Evolutionary conservation across 1,140 invertebrate genomes (phyloP).

Genomic region (Heliconius congener): DNA sequence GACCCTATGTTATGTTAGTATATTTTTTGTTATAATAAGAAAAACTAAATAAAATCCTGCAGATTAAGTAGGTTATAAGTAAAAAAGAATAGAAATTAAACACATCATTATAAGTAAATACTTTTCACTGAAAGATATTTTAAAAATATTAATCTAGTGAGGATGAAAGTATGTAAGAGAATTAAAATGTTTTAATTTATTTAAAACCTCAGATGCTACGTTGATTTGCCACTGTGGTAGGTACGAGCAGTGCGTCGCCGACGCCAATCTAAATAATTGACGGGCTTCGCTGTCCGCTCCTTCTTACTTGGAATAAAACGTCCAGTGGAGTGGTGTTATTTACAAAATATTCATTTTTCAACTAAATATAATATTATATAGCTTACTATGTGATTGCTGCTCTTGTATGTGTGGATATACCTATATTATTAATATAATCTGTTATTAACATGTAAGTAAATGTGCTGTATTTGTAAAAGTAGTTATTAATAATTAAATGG

Average conservation of each 20-base stretch:
- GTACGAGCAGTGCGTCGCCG: conserved; percentile 60
- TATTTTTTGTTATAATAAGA: neutral
- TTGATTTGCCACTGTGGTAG: conserved; percentile 19
- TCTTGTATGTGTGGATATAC: too few relatives aligned
- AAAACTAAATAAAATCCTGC: too few relatives aligned
- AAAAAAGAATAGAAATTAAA: neutral
- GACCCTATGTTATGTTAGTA: neutral
- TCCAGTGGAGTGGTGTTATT: neutral
- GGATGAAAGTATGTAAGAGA: neutral
- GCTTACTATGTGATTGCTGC: neutral
- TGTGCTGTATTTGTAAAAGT: too few relatives aligned
- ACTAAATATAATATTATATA: neutral
- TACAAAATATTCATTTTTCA: neutral
- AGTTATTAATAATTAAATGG: too few relatives aligned
- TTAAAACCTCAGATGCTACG: conserved; percentile 4
- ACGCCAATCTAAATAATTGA: conserved; percentile 81
- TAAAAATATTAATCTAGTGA: neutral
- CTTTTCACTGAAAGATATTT: neutral
- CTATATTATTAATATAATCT: neutral
- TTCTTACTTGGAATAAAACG: conserved; percentile 52
- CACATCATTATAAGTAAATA: neutral
- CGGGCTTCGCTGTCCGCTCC: conserved; percentile 67
- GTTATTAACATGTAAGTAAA: too few relatives aligned
- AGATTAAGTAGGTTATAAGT: too few relatives aligned
- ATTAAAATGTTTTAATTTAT: conserved; percentile 6